Percentiles rank a stretch among this genome's conserved stretches.
Evolutionary conservation across 2,797 vertebrate species (phyloP).

Genomic region (Anniella stebbinsi): DNA sequence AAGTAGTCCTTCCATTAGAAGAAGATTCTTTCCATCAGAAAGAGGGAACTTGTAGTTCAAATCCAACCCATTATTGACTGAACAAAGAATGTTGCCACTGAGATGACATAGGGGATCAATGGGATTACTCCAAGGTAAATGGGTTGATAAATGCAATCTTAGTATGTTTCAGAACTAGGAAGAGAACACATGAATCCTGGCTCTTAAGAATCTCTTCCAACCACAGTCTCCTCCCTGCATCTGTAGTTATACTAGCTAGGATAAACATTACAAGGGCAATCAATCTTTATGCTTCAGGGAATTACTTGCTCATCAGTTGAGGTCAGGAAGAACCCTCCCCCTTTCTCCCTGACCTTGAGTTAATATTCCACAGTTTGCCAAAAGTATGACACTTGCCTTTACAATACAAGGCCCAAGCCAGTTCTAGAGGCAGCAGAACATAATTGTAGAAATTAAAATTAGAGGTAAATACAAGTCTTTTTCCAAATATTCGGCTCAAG

Average conservation of each 20-base stretch:
- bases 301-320: constrained; percentile 14
- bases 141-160: background rate
- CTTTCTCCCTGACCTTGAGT: background rate
- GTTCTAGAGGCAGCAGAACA: background rate
- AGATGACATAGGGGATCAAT: background rate
- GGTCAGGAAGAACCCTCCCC: constrained; percentile 9
- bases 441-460: constrained; percentile 29
- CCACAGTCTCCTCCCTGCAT: constrained; percentile 10
- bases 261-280: constrained; percentile 14
- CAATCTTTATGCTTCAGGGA: constrained; percentile 15
- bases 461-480: background rate
- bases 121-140: background rate
- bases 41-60: background rate
- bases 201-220: constrained; percentile 3
- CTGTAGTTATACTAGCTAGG: background rate
- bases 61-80: background rate
- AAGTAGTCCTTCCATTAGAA: background rate
- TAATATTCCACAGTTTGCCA: background rate
- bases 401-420: background rate
- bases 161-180: background rate
- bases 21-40: background rate
- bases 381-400: constrained; percentile 1
- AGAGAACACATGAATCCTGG: background rate
- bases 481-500: background rate
- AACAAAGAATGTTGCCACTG: background rate